phyloP scores from a whole-genome alignment of 2,888 invertebrate genomes.

The Linnaemya tessellans region DNA sequence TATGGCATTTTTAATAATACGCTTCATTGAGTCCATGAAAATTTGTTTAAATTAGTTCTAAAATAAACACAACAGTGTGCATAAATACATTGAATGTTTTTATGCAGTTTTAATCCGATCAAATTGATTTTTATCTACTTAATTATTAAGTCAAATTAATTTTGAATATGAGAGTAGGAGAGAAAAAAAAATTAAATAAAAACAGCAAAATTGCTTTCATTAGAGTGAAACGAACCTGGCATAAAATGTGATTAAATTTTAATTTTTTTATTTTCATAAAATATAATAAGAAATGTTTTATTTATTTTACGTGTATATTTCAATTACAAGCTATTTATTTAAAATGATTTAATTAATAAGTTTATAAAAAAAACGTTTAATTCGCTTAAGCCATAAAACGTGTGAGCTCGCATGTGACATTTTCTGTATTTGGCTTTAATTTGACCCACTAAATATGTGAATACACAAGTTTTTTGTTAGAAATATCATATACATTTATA shows the following conservation, averaged over 20 bases:
- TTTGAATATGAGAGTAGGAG: not conserved
- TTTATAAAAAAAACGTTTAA: not conserved
- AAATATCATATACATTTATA: no score
- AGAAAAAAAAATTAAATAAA: not conserved
- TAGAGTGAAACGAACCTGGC: not conserved
- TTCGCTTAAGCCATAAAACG: no score
- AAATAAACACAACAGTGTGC: not conserved
- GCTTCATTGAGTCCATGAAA: not conserved
- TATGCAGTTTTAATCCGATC: constrained; percentile 17
- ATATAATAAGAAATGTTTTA: not conserved
- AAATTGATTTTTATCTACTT: not conserved
- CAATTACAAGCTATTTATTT: not conserved
- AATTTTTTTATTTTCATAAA: not conserved
- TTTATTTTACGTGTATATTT: no score
- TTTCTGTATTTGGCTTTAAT: no score
- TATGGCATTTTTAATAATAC: not conserved
- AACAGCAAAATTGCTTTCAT: not conserved
- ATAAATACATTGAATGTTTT: constrained; percentile 20
- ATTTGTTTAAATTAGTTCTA: not conserved
- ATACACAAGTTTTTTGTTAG: not conserved
- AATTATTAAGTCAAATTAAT: not conserved
- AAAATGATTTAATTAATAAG: not conserved
- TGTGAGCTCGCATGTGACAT: no score
- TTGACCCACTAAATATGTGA: not conserved
- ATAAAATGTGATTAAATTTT: not conserved